Percentiles rank a stretch among this genome's conserved stretches.
Evolutionary conservation across 2,888 invertebrate species (phyloP).

Genomic region (Pristionchus mayeri): DNA sequence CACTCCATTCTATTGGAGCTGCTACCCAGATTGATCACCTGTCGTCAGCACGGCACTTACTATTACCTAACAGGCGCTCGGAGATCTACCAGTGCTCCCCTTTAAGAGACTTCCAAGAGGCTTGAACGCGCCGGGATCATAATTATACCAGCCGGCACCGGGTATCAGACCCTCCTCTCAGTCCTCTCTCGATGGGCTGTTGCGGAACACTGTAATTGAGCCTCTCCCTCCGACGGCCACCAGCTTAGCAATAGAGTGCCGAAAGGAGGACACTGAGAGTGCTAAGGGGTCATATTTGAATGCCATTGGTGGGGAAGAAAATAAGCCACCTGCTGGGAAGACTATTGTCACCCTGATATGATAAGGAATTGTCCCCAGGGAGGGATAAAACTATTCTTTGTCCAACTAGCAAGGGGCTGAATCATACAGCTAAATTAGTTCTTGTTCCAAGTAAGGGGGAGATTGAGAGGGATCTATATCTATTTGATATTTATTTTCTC

Average conservation of each 20-base stretch:
- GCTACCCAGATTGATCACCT: constrained; percentile 18
- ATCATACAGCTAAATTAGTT: constrained; percentile 37
- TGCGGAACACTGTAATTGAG: constrained; percentile 43
- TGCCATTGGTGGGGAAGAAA: not conserved
- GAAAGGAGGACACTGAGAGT: constrained; percentile 20
- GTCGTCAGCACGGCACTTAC: constrained; percentile 9
- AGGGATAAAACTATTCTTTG: not conserved
- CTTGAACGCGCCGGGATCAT: constrained; percentile 1
- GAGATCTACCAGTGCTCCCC: not conserved
- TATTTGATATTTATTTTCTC: no score
- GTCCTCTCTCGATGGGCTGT: constrained; percentile 16
- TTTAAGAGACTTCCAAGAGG: not conserved
- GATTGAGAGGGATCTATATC: not conserved
- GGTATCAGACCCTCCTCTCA: constrained; percentile 12
- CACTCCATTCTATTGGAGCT: not conserved
- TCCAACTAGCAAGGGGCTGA: constrained; percentile 4
- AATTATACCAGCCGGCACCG: constrained; percentile 40
- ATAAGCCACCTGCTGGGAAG: constrained; percentile 29
- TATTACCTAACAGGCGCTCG: not conserved
- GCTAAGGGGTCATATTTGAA: constrained; percentile 44
- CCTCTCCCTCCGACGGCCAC: not conserved
- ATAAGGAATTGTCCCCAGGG: not conserved
- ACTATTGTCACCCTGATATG: not conserved
- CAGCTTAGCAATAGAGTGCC: constrained; percentile 23
- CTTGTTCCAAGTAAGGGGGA: not conserved